phyloP scores from a whole-genome alignment of 2,113 vertebrate species.

The Brevimyrus niger region DNA sequence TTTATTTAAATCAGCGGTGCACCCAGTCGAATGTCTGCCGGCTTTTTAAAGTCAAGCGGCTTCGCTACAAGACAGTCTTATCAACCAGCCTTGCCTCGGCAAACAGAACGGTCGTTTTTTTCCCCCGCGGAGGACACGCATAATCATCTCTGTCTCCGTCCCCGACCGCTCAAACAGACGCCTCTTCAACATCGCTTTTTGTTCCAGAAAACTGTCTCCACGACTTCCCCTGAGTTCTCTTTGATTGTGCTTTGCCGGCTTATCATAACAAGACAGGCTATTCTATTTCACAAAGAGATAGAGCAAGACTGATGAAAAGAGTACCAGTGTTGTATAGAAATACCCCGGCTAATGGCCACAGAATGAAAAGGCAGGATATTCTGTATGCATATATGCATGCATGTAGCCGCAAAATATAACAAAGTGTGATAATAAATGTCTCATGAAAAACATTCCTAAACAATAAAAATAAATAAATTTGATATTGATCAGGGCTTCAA shows the following conservation, averaged over 20 bases:
- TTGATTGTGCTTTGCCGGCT: background rate
- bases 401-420: background rate
- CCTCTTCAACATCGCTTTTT: background rate
- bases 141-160: background rate
- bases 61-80: background rate
- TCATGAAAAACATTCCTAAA: background rate
- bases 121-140: background rate
- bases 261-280: constrained; percentile 6
- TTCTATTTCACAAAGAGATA: constrained; percentile 3
- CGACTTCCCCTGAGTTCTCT: background rate
- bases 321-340: background rate
- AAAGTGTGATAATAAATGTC: background rate
- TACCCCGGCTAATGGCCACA: background rate
- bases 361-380: background rate
- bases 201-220: background rate
- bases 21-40: background rate
- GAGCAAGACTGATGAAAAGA: background rate
- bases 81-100: background rate
- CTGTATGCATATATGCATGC: background rate
- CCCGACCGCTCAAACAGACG: background rate
- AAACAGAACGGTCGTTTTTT: background rate
- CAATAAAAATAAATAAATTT: background rate
- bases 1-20: background rate
- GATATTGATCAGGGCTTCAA: background rate
- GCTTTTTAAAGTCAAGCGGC: background rate